phyloP scores from a whole-genome alignment of 2,113 vertebrate species.

The Furnarius figulus region DNA sequence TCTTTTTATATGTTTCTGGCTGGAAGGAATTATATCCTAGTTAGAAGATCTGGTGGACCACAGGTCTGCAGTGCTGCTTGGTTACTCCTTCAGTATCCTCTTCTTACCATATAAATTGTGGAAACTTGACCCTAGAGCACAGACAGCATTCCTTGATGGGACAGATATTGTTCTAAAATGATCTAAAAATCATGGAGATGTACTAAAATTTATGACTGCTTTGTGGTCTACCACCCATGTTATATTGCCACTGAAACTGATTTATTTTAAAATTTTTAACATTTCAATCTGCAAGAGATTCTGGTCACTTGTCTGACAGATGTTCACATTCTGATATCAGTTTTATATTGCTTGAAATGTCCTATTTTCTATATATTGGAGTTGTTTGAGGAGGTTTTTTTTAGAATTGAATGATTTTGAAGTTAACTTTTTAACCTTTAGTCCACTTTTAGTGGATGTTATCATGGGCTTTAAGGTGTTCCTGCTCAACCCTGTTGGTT shows the following conservation, averaged over 20 bases:
- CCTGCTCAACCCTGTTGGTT: background rate
- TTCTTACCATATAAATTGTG: background rate
- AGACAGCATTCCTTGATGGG: background rate
- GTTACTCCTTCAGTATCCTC: background rate
- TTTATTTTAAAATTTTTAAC: background rate
- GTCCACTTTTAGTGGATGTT: background rate
- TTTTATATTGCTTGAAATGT: background rate
- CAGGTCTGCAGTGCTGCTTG: background rate
- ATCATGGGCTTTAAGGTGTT: background rate
- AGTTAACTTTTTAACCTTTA: background rate
- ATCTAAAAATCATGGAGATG: background rate
- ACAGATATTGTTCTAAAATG: background rate
- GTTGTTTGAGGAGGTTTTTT: background rate
- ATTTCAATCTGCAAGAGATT: background rate
- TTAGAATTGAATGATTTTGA: background rate
- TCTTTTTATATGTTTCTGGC: background rate
- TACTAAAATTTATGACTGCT: background rate
- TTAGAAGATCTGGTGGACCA: background rate
- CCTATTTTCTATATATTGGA: background rate
- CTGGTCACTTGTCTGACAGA: background rate
- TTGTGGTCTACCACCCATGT: fast-evolving
- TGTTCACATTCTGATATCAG: background rate
- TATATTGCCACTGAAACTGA: background rate
- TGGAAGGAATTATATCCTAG: background rate
- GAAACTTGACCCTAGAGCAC: background rate